Evolutionary conservation across 1,140 invertebrate genomes (phyloP).

Genomic region (Cyclina sinensis): DNA sequence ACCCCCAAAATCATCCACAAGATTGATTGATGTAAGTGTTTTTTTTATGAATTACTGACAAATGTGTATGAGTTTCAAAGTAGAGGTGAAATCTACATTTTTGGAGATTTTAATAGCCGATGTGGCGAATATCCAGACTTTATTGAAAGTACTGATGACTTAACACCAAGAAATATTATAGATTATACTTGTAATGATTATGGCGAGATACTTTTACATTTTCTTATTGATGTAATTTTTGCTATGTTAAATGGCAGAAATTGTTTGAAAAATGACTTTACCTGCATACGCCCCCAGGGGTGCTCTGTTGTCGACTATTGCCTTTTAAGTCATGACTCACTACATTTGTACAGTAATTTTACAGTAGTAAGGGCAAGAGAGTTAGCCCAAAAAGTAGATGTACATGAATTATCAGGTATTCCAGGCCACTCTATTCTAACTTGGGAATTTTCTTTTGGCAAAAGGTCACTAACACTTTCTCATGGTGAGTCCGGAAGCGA

Average conservation of each 20-base stretch:
- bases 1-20: no score
- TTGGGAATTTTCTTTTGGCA: no score
- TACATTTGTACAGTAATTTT: constrained; percentile 9
- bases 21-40: no score
- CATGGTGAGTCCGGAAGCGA: no score
- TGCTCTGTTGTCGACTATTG: constrained; percentile 35
- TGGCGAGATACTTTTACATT: constrained; percentile 1
- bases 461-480: no score
- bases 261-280: constrained; percentile 27
- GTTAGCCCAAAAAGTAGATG: neutral
- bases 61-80: no score
- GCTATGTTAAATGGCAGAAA: constrained; percentile 19
- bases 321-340: neutral
- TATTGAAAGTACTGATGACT: neutral
- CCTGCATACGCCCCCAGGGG: neutral
- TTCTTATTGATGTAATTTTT: constrained; percentile 17
- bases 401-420: neutral
- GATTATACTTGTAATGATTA: constrained; percentile 16
- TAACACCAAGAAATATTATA: neutral
- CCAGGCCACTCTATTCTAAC: neutral
- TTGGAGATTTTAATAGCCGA: constrained; percentile 1
- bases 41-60: no score
- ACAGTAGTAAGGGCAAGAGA: neutral
- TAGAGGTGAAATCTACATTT: constrained; percentile 24
- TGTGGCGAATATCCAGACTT: constrained; percentile 1